These are phyloP conservation scores for Nasonia longicornis DNA, from an alignment of 1,140 invertebrate species.

Conservation along the genomic window DNA sequence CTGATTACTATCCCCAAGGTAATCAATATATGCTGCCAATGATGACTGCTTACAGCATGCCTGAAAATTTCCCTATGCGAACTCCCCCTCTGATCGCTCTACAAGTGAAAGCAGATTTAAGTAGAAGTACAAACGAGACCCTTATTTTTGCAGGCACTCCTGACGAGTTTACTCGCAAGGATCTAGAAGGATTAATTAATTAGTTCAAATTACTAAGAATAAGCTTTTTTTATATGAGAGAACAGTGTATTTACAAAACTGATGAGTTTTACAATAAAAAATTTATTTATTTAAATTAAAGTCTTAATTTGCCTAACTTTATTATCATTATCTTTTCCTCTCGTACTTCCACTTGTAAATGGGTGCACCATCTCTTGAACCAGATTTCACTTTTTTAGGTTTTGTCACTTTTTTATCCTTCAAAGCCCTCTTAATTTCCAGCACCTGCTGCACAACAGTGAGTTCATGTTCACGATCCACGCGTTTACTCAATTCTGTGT, in stretches of 20 bases:
- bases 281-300: conserved; percentile 18
- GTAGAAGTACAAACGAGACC: neutral
- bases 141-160: neutral
- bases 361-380: conserved; percentile 79
- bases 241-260: conserved; percentile 34
- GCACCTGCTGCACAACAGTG: conserved; percentile 83
- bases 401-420: conserved; percentile 75
- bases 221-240: conserved; percentile 36
- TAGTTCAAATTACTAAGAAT: neutral
- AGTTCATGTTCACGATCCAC: conserved; percentile 87
- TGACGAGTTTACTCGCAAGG: neutral
- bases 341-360: conserved; percentile 89
- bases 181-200: conserved; percentile 17
- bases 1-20: conserved; percentile 7
- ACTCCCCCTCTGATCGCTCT: neutral
- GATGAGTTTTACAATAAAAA: conserved; percentile 34
- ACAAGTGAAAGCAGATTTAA: conserved; percentile 1
- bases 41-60: neutral
- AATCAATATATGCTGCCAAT: neutral
- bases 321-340: conserved; percentile 74
- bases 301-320: neutral
- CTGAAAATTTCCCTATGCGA: conserved; percentile 10
- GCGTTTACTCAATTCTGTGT: conserved; percentile 85
- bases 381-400: conserved; percentile 76
- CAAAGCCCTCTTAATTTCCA: conserved; percentile 82